Percentiles rank a stretch among this genome's conserved stretches.
Evolutionary conservation across 2,797 vertebrate genomes (phyloP).

Genomic region (Luscinia megarhynchos): DNA sequence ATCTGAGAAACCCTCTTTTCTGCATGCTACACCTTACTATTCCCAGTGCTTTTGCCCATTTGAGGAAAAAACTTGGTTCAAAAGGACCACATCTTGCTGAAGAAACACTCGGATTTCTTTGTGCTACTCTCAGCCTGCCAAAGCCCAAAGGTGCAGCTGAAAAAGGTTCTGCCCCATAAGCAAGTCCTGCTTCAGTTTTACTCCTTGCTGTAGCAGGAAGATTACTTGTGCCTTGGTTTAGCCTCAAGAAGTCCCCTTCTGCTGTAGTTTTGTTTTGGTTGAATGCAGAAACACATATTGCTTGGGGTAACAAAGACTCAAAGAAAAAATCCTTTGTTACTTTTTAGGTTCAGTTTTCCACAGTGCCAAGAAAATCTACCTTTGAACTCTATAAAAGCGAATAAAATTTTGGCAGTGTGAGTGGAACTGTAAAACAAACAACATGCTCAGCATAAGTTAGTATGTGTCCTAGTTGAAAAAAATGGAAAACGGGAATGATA

Average conservation of each 20-base stretch:
- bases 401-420: constrained; percentile 29
- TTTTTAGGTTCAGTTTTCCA: constrained; percentile 9
- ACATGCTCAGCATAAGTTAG: not conserved
- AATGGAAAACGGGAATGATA: constrained; percentile 29
- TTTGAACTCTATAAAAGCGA: constrained; percentile 16
- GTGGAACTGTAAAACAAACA: constrained; percentile 40
- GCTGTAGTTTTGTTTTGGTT: not conserved
- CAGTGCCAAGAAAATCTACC: constrained; percentile 23
- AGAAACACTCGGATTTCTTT: not conserved
- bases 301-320: not conserved
- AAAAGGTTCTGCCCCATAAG: not conserved
- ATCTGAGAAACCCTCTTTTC: not conserved
- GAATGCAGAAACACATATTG: not conserved
- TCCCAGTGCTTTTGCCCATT: not conserved
- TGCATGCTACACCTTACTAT: not conserved
- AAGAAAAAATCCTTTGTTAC: constrained; percentile 2
- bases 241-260: not conserved
- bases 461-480: not conserved
- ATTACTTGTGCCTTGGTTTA: not conserved
- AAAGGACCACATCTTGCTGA: not conserved
- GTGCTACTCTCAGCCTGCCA: not conserved
- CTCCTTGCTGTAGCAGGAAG: not conserved
- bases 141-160: not conserved
- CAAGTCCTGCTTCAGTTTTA: not conserved
- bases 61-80: not conserved